Evolutionary conservation across 2,113 vertebrate species (phyloP).

Genomic region (Chitala chitala): DNA sequence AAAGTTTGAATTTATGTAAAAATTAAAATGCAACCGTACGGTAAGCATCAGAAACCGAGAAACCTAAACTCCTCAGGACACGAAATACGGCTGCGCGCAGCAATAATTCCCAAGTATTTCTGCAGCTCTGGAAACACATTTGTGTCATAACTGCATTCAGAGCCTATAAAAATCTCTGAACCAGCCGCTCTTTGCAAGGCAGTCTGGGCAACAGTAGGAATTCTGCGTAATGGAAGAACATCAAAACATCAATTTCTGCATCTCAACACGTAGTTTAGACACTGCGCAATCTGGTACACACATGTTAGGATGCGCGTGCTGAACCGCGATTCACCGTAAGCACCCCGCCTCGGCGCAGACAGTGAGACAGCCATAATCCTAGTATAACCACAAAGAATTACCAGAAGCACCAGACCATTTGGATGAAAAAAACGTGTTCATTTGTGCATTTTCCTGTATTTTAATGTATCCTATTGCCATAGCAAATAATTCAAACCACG

Average conservation of each 20-base stretch:
- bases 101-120: background rate
- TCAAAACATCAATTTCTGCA: conserved; percentile 11
- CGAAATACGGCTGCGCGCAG: background rate
- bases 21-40: background rate
- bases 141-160: background rate
- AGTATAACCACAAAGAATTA: no score
- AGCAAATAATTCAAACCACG: background rate
- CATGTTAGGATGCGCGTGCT: background rate
- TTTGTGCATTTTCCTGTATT: background rate
- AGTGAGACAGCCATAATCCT: background rate
- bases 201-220: conserved; percentile 1
- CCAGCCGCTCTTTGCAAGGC: no score
- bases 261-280: background rate
- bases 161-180: background rate
- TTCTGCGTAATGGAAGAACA: conserved; percentile 5
- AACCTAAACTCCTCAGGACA: no score
- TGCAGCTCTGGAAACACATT: background rate
- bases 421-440: no score
- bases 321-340: background rate
- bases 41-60: background rate
- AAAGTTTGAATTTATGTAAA: background rate
- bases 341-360: background rate
- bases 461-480: background rate
- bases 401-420: no score
- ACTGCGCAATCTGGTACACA: background rate